Conservation (phyloP, 1,140 invertebrate genomes). For the Episyrphus balteatus region DNA sequence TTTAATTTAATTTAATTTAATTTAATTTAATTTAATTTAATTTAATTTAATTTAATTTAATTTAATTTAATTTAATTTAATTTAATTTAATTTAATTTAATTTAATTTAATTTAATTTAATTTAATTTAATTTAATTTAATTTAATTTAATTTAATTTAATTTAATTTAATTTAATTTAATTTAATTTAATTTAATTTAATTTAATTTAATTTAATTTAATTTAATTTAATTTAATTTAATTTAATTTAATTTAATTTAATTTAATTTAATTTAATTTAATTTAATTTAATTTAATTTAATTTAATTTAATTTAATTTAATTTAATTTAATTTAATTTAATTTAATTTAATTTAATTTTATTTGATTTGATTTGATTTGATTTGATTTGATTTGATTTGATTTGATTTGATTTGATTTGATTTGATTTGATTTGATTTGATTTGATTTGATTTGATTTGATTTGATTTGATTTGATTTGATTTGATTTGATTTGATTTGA, state of each 20-base stretch:
- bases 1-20: too few relatives aligned
- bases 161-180: background rate
- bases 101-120: background rate
- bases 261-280: background rate
- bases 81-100: background rate
- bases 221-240: background rate
- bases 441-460: too few relatives aligned
- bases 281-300: background rate
- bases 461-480: too few relatives aligned
- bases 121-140: background rate
- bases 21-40: too few relatives aligned
- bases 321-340: background rate
- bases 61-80: too few relatives aligned
- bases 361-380: too few relatives aligned
- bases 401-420: too few relatives aligned
- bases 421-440: too few relatives aligned
- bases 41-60: too few relatives aligned
- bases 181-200: background rate
- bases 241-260: background rate
- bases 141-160: background rate
- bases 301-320: background rate
- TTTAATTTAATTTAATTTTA: background rate
- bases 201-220: background rate
- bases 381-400: too few relatives aligned
- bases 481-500: too few relatives aligned